Evolutionary conservation across 2,113 vertebrate genomes (phyloP).

Genomic region (Gadus chalcogrammus): DNA sequence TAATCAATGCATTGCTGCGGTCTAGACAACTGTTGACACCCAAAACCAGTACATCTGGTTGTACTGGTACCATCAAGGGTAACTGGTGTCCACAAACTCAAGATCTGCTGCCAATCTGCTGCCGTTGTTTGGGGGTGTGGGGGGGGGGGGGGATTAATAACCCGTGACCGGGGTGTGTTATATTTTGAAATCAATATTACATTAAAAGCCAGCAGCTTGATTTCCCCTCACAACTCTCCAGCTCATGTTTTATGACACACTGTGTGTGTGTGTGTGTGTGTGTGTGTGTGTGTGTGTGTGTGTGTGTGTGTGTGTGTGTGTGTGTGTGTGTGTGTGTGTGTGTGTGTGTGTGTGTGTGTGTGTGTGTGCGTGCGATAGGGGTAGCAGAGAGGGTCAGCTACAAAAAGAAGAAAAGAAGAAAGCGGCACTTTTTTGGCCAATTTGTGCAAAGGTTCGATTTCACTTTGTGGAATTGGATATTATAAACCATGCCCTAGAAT

Average conservation of each 20-base stretch:
- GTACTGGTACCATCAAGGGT: background rate
- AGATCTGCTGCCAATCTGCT: slow-evolving; percentile 29
- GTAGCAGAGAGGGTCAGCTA: no score
- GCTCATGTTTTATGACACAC: slow-evolving; percentile 62
- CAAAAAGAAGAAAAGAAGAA: slow-evolving; percentile 23
- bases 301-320: no score
- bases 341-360: no score
- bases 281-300: no score
- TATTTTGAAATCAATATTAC: slow-evolving; percentile 71
- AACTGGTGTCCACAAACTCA: slow-evolving; percentile 5
- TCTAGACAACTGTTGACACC: slow-evolving; percentile 59
- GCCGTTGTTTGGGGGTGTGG: slow-evolving; percentile 24
- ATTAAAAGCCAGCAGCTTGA: slow-evolving; percentile 61
- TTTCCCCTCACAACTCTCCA: slow-evolving; percentile 61
- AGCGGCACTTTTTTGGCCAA: slow-evolving; percentile 15
- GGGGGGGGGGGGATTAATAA: slow-evolving; percentile 38
- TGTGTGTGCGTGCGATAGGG: no score
- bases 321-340: no score
- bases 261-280: no score
- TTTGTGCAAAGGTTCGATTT: slow-evolving; percentile 45
- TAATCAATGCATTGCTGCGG: slow-evolving; percentile 21
- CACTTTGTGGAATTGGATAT: slow-evolving; percentile 59
- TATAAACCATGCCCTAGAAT: slow-evolving; percentile 21
- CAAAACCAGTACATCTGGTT: slow-evolving; percentile 47
- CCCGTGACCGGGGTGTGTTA: slow-evolving; percentile 48